phyloP scores from a whole-genome alignment of 2,888 invertebrate species.

The Pristionchus mayeri region DNA sequence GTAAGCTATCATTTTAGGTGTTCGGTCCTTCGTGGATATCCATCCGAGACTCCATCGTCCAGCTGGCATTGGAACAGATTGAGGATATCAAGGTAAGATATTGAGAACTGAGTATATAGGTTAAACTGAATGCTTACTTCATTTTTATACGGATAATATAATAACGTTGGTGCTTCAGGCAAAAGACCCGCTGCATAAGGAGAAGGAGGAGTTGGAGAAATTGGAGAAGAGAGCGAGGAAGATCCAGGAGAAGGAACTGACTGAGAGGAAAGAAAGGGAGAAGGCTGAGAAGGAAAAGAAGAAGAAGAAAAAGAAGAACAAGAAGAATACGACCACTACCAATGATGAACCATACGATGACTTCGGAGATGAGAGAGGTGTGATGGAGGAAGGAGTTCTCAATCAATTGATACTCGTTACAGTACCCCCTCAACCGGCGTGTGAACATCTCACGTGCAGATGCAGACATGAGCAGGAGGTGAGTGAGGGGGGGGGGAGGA shows the following conservation, averaged over 20 bases:
- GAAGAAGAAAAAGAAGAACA: constrained; percentile 37
- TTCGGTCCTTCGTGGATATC: constrained; percentile 12
- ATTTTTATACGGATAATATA: neutral
- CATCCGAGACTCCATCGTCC: neutral
- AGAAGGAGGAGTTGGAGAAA: neutral
- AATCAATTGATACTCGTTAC: neutral
- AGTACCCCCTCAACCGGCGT: constrained; percentile 28
- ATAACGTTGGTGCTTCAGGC: neutral
- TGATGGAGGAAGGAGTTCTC: neutral
- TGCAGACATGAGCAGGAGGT: neutral
- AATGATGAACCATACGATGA: constrained; percentile 12
- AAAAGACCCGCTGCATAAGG: neutral
- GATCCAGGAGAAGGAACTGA: neutral
- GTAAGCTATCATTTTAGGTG: neutral
- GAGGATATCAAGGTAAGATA: constrained; percentile 15
- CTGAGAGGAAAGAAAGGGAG: constrained; percentile 5
- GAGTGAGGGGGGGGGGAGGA: neutral
- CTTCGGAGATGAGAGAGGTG: constrained; percentile 41
- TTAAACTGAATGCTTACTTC: neutral
- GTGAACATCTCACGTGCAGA: neutral
- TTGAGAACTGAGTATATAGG: neutral
- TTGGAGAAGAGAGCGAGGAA: constrained; percentile 10
- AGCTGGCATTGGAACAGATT: constrained; percentile 28
- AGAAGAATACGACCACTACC: neutral
- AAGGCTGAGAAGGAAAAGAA: constrained; percentile 1